Base-by-base conservation (phyloP, 2,113 vertebrate genomes). In the Pygoscelis adeliae region DNA sequence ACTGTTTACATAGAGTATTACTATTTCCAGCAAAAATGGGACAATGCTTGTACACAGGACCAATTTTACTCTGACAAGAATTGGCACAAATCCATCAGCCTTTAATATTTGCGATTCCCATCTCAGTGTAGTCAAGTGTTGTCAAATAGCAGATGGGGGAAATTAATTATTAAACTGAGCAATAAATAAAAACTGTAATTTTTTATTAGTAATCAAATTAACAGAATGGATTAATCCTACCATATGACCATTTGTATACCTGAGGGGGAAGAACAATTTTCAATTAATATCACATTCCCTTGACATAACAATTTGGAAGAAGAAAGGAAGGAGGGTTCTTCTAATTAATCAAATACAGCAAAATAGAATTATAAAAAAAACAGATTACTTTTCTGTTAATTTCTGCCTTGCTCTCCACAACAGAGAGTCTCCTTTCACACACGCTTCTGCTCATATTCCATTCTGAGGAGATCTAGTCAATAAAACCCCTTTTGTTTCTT, bases 141-240 rank as follows among this genome's bases (percentile, higher is more conserved):
- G 61, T 79, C 55, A 91, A 95, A 78, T 13, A 83, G 34, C 84
- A 96, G 89, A 96, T 93, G 78, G 27, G 9, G 22, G 11, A 83
- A 94, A 85, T 89, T 91, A 96, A 94, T 94, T 93, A 93, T 87
- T 97, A 69, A 96, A 72, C 36, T 53, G 44, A 94, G 62, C 65
- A 90, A 89, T 95, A 96, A 95, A 94, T 93, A 90, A 94, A 89
- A 93, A 2, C 40, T 34, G n/a, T n/a, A 86, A 9, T 67, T 69
- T 90, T 90, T 91, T 94, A 69, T 93, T 91, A 89, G 73, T 42
- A 94, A 91, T 82, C 69, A 93, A 87, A 91, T 94, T 93, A 94
- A 82, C 34, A 61, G 47, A 59, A 87, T 83, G n/a, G 19, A 87
- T 91, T 95, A 95, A 85, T 61, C 56, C 38, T 95, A 22, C 56